Conservation (phyloP, 2,113 vertebrate genomes). For the Natator depressus region DNA sequence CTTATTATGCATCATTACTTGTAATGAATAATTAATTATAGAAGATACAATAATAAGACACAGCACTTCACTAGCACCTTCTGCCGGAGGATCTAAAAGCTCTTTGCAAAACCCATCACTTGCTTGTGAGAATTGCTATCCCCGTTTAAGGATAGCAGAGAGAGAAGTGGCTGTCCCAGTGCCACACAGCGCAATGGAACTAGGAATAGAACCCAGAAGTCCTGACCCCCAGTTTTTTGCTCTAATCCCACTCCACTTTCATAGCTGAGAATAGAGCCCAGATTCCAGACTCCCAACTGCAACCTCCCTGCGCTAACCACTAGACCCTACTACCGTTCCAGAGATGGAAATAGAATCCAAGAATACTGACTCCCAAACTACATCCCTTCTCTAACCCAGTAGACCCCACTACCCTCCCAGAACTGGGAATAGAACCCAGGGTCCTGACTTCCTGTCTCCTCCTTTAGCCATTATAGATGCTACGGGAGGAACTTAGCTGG, state of each 20-base stretch:
- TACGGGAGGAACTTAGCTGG: background rate
- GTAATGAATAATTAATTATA: background rate
- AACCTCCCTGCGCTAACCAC: background rate
- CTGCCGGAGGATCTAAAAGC: background rate
- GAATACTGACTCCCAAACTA: background rate
- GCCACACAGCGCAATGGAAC: background rate
- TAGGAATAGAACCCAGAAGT: background rate
- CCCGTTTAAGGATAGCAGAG: background rate
- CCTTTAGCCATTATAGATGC: background rate
- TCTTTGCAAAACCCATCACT: background rate
- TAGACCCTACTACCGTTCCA: background rate
- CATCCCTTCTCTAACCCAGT: background rate
- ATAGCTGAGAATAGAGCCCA: background rate
- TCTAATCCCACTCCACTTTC: background rate
- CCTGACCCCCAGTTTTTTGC: background rate
- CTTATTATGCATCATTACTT: background rate
- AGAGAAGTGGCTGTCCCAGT: background rate
- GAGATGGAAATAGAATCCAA: background rate
- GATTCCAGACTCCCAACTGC: background rate
- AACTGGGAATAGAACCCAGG: background rate
- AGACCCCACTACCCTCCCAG: background rate
- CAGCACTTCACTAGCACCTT: constrained; percentile 38
- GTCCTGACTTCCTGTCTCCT: too few relatives aligned
- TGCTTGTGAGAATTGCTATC: background rate
- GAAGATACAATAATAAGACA: background rate